Percentiles rank a stretch among this genome's conserved stretches.
These are phyloP conservation scores for Copsychus sechellarum DNA, from an alignment of 2,113 vertebrate genomes.

Conservation along the genomic window DNA sequence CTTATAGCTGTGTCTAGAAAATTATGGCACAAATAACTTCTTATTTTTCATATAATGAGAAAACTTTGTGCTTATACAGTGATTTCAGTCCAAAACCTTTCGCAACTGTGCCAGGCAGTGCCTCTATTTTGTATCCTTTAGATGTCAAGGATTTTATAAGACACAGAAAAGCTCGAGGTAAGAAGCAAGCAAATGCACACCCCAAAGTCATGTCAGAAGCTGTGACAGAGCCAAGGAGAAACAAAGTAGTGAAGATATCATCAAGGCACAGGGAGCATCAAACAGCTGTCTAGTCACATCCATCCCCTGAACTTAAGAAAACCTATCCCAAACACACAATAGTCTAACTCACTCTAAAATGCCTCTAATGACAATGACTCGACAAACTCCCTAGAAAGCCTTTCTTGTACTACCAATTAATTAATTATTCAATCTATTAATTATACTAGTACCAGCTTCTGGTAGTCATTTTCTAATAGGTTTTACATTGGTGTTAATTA, in stretches of 20 bases:
- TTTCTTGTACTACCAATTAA: background rate
- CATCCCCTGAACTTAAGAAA: background rate
- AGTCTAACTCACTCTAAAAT: background rate
- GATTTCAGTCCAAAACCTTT: background rate
- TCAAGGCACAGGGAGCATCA: background rate
- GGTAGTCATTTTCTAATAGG: background rate
- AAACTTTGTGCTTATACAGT: conserved; percentile 22
- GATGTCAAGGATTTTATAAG: background rate
- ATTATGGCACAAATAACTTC: conserved; percentile 7
- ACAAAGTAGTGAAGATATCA: background rate
- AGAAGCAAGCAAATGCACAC: background rate
- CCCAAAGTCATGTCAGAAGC: background rate
- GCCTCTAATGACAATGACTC: background rate
- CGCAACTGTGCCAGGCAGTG: background rate
- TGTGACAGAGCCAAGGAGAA: background rate
- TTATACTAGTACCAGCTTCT: background rate
- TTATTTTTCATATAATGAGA: background rate
- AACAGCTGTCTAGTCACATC: background rate
- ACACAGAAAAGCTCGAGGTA: background rate
- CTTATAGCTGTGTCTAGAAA: conserved; percentile 17
- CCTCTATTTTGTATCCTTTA: background rate
- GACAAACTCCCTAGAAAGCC: background rate
- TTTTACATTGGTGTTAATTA: background rate
- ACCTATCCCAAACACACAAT: background rate
- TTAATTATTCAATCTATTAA: conserved; percentile 9